Percentiles rank a stretch among this genome's conserved stretches.
These are phyloP conservation scores for Dugesia japonica DNA, from an alignment of 2,888 invertebrate genomes.

Conservation along the genomic window DNA sequence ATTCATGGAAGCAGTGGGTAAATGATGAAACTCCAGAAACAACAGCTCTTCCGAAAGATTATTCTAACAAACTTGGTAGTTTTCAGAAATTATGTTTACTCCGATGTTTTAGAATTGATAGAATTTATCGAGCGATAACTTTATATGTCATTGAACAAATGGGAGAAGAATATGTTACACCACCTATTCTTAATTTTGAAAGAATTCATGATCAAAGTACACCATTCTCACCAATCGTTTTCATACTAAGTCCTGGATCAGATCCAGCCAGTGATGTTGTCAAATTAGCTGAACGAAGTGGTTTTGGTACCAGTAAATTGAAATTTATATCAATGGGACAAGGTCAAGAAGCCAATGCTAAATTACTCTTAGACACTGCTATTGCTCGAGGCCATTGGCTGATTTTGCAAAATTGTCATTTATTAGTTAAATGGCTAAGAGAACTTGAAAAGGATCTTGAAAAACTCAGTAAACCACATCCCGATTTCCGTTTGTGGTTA, in stretches of 20 bases:
- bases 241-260: constrained; percentile 49
- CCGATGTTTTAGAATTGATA: constrained; percentile 72
- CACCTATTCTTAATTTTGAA: constrained; percentile 68
- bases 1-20: constrained; percentile 62
- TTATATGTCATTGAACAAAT: constrained; percentile 65
- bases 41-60: constrained; percentile 57
- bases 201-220: constrained; percentile 69
- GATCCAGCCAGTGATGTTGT: constrained; percentile 49
- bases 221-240: constrained; percentile 53
- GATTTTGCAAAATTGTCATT: constrained; percentile 77
- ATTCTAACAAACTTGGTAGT: constrained; percentile 55
- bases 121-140: constrained; percentile 68
- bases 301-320: constrained; percentile 47
- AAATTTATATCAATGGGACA: constrained; percentile 50
- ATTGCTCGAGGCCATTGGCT: constrained; percentile 63
- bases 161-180: constrained; percentile 73
- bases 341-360: constrained; percentile 54
- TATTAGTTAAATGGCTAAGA: constrained; percentile 63
- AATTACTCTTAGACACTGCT: constrained; percentile 47
- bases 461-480: constrained; percentile 63
- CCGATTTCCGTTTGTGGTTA: constrained; percentile 76
- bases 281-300: constrained; percentile 48
- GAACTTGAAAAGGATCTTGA: constrained; percentile 69
- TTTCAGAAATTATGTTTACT: constrained; percentile 64
- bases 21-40: constrained; percentile 68